Percentiles rank a stretch among this genome's conserved stretches.
These are phyloP conservation scores for Himalopsyche phryganea DNA, from an alignment of 1,140 invertebrate genomes.

Conservation along the genomic window DNA sequence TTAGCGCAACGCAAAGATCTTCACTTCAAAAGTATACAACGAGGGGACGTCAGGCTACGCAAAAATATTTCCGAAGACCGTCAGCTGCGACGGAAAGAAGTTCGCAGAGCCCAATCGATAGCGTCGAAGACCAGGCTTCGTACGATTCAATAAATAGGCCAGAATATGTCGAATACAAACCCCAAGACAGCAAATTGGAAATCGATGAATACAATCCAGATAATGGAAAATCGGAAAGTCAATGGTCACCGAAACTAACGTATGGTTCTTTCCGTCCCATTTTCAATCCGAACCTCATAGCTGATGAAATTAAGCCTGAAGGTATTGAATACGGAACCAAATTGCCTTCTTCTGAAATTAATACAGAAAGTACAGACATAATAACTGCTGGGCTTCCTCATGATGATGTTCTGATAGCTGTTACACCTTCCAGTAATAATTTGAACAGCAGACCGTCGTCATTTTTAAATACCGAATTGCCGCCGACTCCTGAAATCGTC, in stretches of 20 bases:
- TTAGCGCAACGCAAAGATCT: conserved; percentile 13
- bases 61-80: conserved; percentile 46
- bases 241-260: conserved; percentile 63
- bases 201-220: conserved; percentile 37
- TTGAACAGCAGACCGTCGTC: conserved; percentile 21
- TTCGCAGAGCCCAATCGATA: conserved; percentile 41
- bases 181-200: conserved; percentile 36
- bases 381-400: conserved; percentile 49
- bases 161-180: conserved; percentile 40
- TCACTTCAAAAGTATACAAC: conserved; percentile 19
- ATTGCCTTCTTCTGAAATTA: conserved; percentile 19
- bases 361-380: conserved; percentile 43
- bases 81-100: conserved; percentile 45
- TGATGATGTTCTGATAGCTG: conserved; percentile 48
- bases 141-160: conserved; percentile 49
- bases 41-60: conserved; percentile 36
- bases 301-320: conserved; percentile 41
- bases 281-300: conserved; percentile 51
- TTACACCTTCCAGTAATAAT: conserved; percentile 48
- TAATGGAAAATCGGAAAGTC: conserved; percentile 45
- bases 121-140: conserved; percentile 47
- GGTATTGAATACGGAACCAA: conserved; percentile 36
- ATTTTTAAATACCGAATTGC: conserved; percentile 27
- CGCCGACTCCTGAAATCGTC: conserved; percentile 32
- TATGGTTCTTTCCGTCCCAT: conserved; percentile 55